Percentiles rank a stretch among this genome's conserved stretches.
phyloP scores from a whole-genome alignment of 2,113 vertebrate genomes.

The Taurulus bubalis region DNA sequence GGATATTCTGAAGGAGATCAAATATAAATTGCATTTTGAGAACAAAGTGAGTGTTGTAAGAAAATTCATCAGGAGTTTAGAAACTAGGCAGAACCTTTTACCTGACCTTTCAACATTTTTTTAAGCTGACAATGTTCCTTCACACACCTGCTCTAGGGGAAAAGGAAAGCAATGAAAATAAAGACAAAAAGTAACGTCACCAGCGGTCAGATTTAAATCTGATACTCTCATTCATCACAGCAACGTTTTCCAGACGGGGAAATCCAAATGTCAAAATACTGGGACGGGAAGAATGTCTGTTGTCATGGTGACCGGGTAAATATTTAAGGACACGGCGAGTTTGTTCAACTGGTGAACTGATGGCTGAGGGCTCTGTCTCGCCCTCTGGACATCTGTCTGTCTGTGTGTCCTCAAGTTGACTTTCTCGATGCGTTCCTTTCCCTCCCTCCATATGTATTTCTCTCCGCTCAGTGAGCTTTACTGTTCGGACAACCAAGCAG shows the following conservation, averaged over 20 bases:
- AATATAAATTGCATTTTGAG: not conserved
- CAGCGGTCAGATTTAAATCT: constrained; percentile 37
- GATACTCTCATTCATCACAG: constrained; percentile 42
- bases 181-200: constrained; percentile 17
- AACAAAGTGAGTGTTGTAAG: too few relatives aligned
- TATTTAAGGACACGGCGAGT: constrained; percentile 57
- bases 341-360: constrained; percentile 47
- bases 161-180: not conserved
- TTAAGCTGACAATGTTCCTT: not conserved
- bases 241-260: constrained; percentile 53
- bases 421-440: not conserved
- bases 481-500: not conserved
- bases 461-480: not conserved
- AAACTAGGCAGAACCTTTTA: not conserved
- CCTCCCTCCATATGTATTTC: not conserved
- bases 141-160: constrained; percentile 25
- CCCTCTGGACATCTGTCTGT: constrained; percentile 31
- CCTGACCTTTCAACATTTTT: not conserved
- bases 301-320: constrained; percentile 56
- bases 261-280: constrained; percentile 52
- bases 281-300: constrained; percentile 49
- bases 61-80: not conserved
- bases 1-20: not conserved
- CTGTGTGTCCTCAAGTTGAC: not conserved
- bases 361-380: constrained; percentile 23